Conservation (phyloP, 2,888 invertebrate genomes). For the Luperina nickerlii region DNA sequence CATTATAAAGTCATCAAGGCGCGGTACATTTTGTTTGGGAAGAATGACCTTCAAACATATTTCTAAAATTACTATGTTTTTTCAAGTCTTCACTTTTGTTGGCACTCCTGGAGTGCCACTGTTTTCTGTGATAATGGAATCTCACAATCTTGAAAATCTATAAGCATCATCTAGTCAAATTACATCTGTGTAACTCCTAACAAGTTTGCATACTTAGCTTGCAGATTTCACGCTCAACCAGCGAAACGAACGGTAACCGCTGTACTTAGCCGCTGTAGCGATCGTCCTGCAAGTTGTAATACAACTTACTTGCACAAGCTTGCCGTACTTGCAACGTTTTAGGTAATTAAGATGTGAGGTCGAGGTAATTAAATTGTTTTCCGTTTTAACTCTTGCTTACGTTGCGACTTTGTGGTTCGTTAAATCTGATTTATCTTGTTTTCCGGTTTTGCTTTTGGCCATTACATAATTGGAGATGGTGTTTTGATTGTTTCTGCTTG, state of each 20-base stretch:
- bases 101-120: too few species aligned
- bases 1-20: too few species aligned
- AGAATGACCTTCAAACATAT: too few species aligned
- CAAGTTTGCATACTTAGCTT: constrained; percentile 66
- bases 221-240: constrained; percentile 66
- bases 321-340: constrained; percentile 49
- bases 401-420: constrained; percentile 35
- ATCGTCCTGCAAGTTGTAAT: constrained; percentile 51
- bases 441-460: background rate
- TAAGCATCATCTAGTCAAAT: constrained; percentile 20
- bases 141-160: background rate
- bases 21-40: too few species aligned
- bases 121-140: background rate
- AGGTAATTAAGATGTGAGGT: constrained; percentile 54
- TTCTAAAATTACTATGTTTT: too few species aligned
- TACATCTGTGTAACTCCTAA: constrained; percentile 23
- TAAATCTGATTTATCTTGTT: constrained; percentile 42
- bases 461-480: constrained; percentile 12
- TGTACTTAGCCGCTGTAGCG: constrained; percentile 46
- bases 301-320: constrained; percentile 37
- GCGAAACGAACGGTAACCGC: constrained; percentile 62
- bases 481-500: background rate
- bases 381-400: constrained; percentile 50
- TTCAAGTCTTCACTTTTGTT: too few species aligned
- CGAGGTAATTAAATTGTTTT: constrained; percentile 56